Conservation (phyloP, 2,797 vertebrate genomes). For the Pipistrellus pygmaeus region DNA sequence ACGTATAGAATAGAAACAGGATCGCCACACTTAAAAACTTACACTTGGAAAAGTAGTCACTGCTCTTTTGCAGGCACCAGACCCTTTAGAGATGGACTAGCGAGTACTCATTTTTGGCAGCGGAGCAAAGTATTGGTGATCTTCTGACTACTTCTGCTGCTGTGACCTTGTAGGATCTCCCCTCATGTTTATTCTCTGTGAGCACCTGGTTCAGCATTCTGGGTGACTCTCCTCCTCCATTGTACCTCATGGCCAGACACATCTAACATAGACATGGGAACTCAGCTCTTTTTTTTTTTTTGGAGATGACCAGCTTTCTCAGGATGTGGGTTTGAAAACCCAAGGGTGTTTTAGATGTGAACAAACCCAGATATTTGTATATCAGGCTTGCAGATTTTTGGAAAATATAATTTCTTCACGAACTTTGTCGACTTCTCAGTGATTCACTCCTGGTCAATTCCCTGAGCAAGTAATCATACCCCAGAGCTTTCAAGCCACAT, state of each 20-base stretch:
- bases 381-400: not conserved
- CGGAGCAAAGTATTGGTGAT: not conserved
- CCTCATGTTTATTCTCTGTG: not conserved
- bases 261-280: not conserved
- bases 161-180: not conserved
- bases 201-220: not conserved
- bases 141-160: not conserved
- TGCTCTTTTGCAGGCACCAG: not conserved
- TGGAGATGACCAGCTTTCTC: not conserved
- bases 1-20: not conserved
- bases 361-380: not conserved
- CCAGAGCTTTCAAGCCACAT: not conserved
- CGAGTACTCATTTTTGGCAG: not conserved
- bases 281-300: not conserved
- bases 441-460: not conserved
- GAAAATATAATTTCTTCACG: not conserved
- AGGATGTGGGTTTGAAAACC: not conserved
- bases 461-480: not conserved
- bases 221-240: fast-evolving
- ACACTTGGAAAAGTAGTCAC: not conserved
- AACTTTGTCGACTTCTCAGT: not conserved
- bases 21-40: not conserved
- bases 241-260: not conserved
- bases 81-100: not conserved
- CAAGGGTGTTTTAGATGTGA: not conserved